Evolutionary conservation across 2,113 vertebrate species (phyloP).

Genomic region (Benitochromis conjunctus): DNA sequence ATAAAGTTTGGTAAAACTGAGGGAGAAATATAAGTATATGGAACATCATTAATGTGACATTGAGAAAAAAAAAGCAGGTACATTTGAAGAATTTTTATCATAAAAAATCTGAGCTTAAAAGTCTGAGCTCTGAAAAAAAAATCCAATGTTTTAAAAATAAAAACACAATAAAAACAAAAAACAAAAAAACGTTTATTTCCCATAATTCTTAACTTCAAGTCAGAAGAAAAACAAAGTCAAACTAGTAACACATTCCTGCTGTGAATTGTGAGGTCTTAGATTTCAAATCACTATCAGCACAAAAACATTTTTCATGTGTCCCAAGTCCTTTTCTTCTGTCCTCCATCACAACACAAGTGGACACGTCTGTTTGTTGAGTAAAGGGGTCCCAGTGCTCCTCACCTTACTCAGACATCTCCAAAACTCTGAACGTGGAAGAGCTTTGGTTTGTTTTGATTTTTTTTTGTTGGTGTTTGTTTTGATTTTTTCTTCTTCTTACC

Average conservation of each 20-base stretch:
- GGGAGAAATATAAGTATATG: background rate
- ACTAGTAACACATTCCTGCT: background rate
- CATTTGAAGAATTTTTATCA: background rate
- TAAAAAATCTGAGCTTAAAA: background rate
- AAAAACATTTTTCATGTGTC: background rate
- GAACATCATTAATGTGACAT: background rate
- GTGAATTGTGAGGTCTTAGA: background rate
- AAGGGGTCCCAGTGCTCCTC: background rate
- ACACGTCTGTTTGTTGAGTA: background rate
- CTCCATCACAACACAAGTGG: background rate
- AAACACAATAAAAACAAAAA: accelerated
- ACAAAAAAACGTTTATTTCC: background rate
- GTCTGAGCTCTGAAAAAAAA: background rate
- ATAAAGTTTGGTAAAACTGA: background rate
- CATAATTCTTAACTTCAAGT: background rate
- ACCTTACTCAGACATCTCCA: background rate
- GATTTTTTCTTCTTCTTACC: background rate
- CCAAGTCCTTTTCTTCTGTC: background rate
- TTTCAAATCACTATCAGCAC: background rate
- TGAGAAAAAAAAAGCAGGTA: background rate
- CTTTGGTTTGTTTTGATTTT: background rate
- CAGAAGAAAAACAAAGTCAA: background rate
- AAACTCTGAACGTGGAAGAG: background rate
- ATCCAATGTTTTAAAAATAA: background rate
- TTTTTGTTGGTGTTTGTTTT: background rate